Conservation (phyloP, 2,113 vertebrate species). For the Odocoileus virginianus region DNA sequence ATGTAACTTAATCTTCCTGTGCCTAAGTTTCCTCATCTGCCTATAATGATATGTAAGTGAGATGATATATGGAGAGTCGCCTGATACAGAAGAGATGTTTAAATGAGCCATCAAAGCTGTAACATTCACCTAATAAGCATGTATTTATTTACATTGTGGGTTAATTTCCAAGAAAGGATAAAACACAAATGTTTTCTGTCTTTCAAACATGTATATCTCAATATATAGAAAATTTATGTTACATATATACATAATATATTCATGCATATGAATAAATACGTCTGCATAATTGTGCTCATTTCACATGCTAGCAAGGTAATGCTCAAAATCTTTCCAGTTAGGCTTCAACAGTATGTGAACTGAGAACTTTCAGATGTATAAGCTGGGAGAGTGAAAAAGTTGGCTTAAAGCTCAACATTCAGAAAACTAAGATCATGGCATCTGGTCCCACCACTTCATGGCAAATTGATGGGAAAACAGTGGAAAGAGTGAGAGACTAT, state of each 20-base stretch:
- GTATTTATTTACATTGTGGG: neutral
- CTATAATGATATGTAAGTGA: neutral
- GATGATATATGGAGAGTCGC: neutral
- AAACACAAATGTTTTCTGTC: neutral
- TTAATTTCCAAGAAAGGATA: neutral
- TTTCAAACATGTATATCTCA: neutral
- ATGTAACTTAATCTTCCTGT: neutral
- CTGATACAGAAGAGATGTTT: neutral
- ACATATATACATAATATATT: neutral
- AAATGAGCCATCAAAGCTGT: neutral
- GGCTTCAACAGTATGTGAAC: neutral
- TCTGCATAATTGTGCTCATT: neutral
- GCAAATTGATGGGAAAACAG: too few species aligned
- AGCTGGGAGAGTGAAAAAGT: neutral
- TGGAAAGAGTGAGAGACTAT: too few species aligned
- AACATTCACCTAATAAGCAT: neutral
- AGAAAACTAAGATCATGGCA: too few species aligned
- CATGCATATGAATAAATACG: neutral
- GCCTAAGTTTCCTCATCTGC: neutral
- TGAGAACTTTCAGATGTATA: neutral
- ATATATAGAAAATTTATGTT: neutral
- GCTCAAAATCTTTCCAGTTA: neutral
- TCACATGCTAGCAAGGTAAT: neutral
- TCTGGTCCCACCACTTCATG: too few species aligned
- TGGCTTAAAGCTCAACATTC: too few species aligned